These are phyloP conservation scores for Parapsyche elsis DNA, from an alignment of 1,140 invertebrate species.

Conservation along the genomic window DNA sequence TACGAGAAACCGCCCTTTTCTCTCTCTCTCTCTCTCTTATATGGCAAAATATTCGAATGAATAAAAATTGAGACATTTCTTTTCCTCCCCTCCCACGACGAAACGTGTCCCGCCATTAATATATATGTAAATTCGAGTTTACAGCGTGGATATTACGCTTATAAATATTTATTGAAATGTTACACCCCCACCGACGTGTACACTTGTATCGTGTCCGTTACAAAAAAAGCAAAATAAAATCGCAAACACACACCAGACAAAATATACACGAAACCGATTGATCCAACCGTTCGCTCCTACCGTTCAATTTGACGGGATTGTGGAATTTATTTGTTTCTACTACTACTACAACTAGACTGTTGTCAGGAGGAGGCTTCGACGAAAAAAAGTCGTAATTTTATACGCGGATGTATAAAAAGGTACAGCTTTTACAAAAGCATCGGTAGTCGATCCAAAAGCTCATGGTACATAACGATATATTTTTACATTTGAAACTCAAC, in stretches of 20 bases:
- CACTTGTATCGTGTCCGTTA: constrained; percentile 31
- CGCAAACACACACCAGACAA: not conserved
- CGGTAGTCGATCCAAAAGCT: too few species aligned
- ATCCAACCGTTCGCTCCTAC: not conserved
- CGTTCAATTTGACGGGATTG: too few species aligned
- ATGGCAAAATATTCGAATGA: constrained; percentile 47
- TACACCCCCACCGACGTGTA: constrained; percentile 5
- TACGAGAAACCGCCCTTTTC: not conserved
- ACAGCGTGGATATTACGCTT: constrained; percentile 51
- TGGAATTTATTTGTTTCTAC: too few species aligned
- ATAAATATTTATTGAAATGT: constrained; percentile 56
- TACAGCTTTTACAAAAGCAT: too few species aligned
- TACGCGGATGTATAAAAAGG: too few species aligned
- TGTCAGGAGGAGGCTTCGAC: too few species aligned
- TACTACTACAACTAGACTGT: too few species aligned
- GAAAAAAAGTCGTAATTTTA: too few species aligned
- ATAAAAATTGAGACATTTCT: constrained; percentile 56
- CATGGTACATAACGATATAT: too few species aligned
- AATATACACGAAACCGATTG: constrained; percentile 19
- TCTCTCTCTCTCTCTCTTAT: too few species aligned
- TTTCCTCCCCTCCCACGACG: not conserved
- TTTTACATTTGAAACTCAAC: too few species aligned
- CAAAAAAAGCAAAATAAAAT: not conserved
- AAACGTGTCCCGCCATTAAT: constrained; percentile 55
- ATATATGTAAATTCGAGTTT: constrained; percentile 56